Conservation (phyloP, 2,113 vertebrate genomes). For the Hystrix brachyura region DNA sequence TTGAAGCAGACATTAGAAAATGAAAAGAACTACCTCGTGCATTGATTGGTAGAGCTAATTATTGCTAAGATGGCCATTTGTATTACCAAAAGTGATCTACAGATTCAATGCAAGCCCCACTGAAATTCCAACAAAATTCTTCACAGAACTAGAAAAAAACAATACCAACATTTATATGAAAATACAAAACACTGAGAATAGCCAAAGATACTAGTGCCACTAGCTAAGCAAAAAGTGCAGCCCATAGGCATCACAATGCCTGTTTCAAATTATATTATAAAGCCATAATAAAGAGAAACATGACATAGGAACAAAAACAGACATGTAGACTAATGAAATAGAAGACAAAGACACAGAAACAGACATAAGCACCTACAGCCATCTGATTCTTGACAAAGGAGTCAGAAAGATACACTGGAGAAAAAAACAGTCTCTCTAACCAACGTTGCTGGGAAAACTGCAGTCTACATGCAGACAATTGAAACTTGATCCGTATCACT, state of each 20-base stretch:
- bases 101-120: not conserved
- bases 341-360: not conserved
- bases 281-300: not conserved
- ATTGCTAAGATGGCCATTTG: not conserved
- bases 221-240: not conserved
- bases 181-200: not conserved
- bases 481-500: not conserved
- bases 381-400: not conserved
- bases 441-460: not conserved
- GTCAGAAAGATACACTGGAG: not conserved
- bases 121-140: not conserved
- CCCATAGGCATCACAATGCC: not conserved
- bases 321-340: not conserved
- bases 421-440: not conserved
- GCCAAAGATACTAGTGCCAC: too few species aligned
- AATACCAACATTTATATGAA: not conserved
- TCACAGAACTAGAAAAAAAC: not conserved
- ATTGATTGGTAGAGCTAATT: not conserved
- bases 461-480: not conserved
- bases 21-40: not conserved
- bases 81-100: not conserved
- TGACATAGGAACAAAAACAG: not conserved
- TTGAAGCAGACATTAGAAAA: not conserved
- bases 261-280: not conserved
- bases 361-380: not conserved